A percentile compares a stretch with the other conserved stretches of the same genome.
phyloP scores from a whole-genome alignment of 30 jellyfish, hydroid and myxozoan species.

The Aurelia sp. region DNA sequence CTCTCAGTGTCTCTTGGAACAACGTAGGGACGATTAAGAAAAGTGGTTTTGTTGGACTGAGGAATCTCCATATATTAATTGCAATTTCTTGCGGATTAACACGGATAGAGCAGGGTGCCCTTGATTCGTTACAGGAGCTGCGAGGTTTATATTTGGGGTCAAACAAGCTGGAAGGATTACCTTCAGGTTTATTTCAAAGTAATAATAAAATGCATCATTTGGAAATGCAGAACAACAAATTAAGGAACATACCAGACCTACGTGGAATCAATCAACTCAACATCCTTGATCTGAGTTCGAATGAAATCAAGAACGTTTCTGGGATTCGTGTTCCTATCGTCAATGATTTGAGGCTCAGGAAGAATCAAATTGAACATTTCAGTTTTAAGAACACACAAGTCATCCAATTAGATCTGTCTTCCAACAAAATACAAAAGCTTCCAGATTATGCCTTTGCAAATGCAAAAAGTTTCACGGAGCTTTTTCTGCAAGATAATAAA shows the following conservation, averaged over 20 bases:
- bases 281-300: constrained; percentile 7
- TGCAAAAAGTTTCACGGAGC: no score
- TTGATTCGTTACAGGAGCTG: constrained; percentile 15
- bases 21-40: neutral
- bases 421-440: no score
- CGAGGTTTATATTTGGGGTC: neutral
- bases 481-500: no score
- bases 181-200: constrained; percentile 7
- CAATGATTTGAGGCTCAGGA: no score
- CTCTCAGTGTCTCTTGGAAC: neutral
- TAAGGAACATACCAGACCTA: constrained; percentile 22
- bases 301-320: constrained; percentile 1
- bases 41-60: neutral
- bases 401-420: no score
- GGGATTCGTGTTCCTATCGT: neutral
- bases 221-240: neutral
- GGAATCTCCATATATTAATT: neutral
- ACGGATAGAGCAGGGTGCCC: constrained; percentile 8
- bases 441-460: no score
- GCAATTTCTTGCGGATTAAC: constrained; percentile 3
- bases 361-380: no score
- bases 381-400: no score
- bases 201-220: neutral
- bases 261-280: constrained; percentile 1
- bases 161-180: constrained; percentile 22